Base-by-base conservation (phyloP, 2,113 vertebrate species). In the Etia nguti region DNA sequence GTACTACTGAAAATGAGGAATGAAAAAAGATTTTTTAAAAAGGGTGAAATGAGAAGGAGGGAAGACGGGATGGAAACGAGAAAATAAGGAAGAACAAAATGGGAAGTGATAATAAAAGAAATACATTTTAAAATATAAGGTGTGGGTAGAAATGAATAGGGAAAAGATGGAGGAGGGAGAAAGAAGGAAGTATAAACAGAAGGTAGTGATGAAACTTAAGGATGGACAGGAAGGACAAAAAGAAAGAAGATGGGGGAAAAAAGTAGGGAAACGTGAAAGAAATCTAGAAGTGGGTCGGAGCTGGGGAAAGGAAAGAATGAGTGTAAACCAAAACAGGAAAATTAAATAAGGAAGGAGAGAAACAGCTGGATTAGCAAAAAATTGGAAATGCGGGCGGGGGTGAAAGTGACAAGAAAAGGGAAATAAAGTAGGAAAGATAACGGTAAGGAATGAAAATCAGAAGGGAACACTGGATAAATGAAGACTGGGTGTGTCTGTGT, bases 401-500 rank as follows among this genome's bases (percentile, higher is more conserved):
- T 12, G 36, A 13, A 46, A 36, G 38, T 29, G 15, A 54, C 12
- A 38, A 56, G 3, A 6, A 0, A 41, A 41, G 22, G 81, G 22
- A 73, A 73, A 73, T 4, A 18, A 83, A 46, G 26, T 13, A 54
- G 29, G 59, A 20, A 41, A 16, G 8, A 10, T 15, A 24, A n/a
- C 6, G 36, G 11, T 24, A 4, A n/a, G 54, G 10, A 29, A 82
- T 29, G 20, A 54, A 48, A 81, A 20, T 34, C 24, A 26, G 29
- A 46, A 11, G 50, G 24, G 31, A 18, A 46, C 20, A 13, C 8
- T 6, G 24, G 62, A 73, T 26, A 41, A 41, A 43, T 26, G 16
- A 29, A 22, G 34, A 31, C 43, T 2, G 65, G 38, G 5, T 29
- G 41, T 96, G 93, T 96, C 93, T 91, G 94, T 94, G 77, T 96